Evolutionary conservation across 1,140 invertebrate species (phyloP).

Genomic region (Papilio dardanus): DNA sequence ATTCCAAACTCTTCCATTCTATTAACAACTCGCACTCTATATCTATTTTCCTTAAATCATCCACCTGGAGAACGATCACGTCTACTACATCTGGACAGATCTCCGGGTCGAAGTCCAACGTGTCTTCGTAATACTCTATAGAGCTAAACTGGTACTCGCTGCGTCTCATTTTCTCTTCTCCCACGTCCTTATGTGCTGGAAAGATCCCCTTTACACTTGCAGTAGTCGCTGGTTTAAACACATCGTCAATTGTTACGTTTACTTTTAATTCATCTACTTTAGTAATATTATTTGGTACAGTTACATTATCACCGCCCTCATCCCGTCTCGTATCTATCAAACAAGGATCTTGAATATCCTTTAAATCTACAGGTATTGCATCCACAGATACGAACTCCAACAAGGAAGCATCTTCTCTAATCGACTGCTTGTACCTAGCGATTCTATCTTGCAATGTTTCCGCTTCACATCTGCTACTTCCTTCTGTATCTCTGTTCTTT

Average conservation of each 20-base stretch:
- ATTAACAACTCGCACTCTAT: slow-evolving; percentile 59
- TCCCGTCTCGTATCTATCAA: background rate
- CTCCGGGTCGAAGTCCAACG: slow-evolving; percentile 48
- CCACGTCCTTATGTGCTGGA: background rate
- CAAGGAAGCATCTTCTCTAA: slow-evolving; percentile 55
- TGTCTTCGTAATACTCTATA: slow-evolving; percentile 65
- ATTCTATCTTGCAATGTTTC: slow-evolving; percentile 55
- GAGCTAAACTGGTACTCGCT: slow-evolving; percentile 70
- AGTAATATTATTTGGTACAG: background rate
- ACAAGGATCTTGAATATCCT: slow-evolving; percentile 43
- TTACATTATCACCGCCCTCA: slow-evolving; percentile 37
- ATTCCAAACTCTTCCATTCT: slow-evolving; percentile 64
- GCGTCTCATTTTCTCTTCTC: slow-evolving; percentile 45
- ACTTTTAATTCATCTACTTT: background rate
- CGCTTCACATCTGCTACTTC: slow-evolving; percentile 44
- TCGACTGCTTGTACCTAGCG: slow-evolving; percentile 50
- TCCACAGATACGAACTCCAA: slow-evolving; percentile 63
- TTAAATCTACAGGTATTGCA: slow-evolving; percentile 49
- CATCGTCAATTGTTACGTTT: slow-evolving; percentile 22
- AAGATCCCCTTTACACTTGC: slow-evolving; percentile 19
- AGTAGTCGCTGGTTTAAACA: slow-evolving; percentile 34
- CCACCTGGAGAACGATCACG: slow-evolving; percentile 55
- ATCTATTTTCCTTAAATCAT: slow-evolving; percentile 59
- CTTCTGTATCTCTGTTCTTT: slow-evolving; percentile 46
- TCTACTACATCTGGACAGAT: slow-evolving; percentile 58